Conservation (phyloP, 2,888 invertebrate genomes). For the Blastobasis adustella region DNA sequence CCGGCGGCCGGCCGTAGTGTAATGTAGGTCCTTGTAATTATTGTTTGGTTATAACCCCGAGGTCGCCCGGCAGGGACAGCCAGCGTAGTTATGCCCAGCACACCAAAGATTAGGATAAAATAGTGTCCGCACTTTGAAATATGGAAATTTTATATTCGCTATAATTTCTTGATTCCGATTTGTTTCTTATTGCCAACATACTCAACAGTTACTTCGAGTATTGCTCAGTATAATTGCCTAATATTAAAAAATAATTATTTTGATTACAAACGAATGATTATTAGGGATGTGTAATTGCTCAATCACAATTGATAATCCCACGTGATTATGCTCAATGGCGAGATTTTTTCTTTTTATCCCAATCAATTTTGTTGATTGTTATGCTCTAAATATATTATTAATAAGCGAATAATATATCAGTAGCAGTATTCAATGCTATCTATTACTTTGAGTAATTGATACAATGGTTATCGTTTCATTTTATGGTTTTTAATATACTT, state of each 20-base stretch:
- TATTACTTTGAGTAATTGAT: constrained; percentile 39
- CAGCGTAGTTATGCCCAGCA: constrained; percentile 56
- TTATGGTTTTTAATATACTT: constrained; percentile 23
- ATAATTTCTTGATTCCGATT: constrained; percentile 31
- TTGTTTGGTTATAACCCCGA: constrained; percentile 11
- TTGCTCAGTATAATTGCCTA: constrained; percentile 45
- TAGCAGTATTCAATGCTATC: constrained; percentile 7
- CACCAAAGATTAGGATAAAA: constrained; percentile 72
- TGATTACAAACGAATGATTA: not conserved
- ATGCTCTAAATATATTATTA: constrained; percentile 15
- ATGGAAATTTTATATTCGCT: constrained; percentile 35
- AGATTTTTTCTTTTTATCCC: constrained; percentile 47
- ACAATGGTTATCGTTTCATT: constrained; percentile 32
- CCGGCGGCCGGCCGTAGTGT: too few relatives aligned
- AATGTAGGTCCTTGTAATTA: constrained; percentile 1
- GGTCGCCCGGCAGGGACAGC: constrained; percentile 4
- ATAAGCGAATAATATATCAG: too few relatives aligned
- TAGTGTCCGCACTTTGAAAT: constrained; percentile 41
- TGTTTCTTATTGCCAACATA: constrained; percentile 5
- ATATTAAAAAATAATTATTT: constrained; percentile 21
- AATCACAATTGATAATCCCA: constrained; percentile 54
- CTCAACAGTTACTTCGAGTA: constrained; percentile 12
- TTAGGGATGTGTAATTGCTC: constrained; percentile 47
- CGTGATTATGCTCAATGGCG: constrained; percentile 66
- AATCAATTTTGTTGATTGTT: constrained; percentile 43